Evolutionary conservation across 53 echinoderm and acorn worm species (phyloP), one percentile per base, ranked within the genome.

Genomic region (Luidia sarsii): DNA sequence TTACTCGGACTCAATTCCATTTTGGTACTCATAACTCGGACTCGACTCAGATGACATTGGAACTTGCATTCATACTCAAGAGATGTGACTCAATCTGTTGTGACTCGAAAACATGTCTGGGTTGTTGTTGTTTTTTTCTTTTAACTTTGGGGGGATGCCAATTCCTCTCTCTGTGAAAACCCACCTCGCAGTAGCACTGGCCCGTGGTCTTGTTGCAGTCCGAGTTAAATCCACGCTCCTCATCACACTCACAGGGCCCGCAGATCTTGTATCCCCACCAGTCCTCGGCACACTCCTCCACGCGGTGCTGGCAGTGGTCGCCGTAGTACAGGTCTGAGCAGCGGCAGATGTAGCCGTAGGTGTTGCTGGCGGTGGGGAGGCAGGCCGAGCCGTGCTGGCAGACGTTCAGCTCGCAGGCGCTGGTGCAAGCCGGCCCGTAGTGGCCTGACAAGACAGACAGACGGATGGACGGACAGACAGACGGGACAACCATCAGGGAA

Each of bases 231-330:
- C 99, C 94, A 48, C 88, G 68, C 67, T 89, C 91, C 35, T 89
- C 82, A 49, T 99, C 99, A 39, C 99, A 99, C 50, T 93, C 91
- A 81, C 99, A 99, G 4, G 99, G 99, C 14, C 99, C 99, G 80
- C 99, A 99, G 66, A 94, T 84, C 75, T 83, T 86, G 43, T 81
- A 50, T 0, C 99, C 99, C 99, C 99, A 99, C 87, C 86, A 94
- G 48, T 84, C 82, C 16, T 86, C 87, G 11, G 48, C 68, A 53
- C 99, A 99, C 30, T 84, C 82, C 53, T 91, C 85, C n/a, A 94
- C 84, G 30, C 83, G 33, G 22, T 91, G 51, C 60, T 94, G 91
- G 53, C 99, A 99, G 81, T 99, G 91, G 48, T 91, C 82, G 9
- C 99, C 99, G 46, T 88, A 99, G 79, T 89, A 99, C 37, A 79